phyloP scores from a whole-genome alignment of 1,140 invertebrate species.

The Muscidifurax raptorellus region DNA sequence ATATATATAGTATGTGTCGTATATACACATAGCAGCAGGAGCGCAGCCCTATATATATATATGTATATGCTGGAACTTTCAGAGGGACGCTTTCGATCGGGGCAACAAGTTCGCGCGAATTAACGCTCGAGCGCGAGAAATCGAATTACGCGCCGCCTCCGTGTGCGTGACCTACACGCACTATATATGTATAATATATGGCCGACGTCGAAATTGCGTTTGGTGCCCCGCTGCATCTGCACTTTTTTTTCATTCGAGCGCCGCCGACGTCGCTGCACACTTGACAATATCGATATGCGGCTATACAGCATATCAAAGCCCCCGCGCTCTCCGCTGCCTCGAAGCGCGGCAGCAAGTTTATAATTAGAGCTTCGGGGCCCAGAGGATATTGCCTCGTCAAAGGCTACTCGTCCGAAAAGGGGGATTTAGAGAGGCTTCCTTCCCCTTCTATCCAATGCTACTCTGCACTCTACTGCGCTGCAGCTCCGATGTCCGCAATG shows the following conservation, averaged over 20 bases:
- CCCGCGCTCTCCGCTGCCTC: not conserved
- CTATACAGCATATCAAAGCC: not conserved
- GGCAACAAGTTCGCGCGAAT: slow-evolving; percentile 15
- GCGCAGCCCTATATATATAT: too few relatives aligned
- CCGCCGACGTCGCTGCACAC: not conserved
- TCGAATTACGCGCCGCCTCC: not conserved
- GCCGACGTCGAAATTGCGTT: not conserved
- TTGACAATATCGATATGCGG: slow-evolving; percentile 31
- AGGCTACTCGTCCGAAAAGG: slow-evolving; percentile 45
- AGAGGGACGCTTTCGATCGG: not conserved
- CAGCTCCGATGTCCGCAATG: not conserved
- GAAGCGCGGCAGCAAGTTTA: slow-evolving; percentile 44
- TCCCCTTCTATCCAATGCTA: not conserved
- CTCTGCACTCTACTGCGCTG: too few relatives aligned
- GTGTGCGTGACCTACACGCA: not conserved
- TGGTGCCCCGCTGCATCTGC: not conserved
- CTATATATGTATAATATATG: not conserved
- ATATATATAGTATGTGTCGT: too few relatives aligned
- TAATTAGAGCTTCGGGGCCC: slow-evolving; percentile 49
- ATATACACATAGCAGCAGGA: too few relatives aligned
- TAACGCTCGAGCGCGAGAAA: slow-evolving; percentile 2
- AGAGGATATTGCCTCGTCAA: slow-evolving; percentile 49
- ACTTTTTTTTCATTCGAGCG: not conserved
- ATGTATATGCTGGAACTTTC: too few relatives aligned
- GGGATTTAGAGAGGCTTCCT: slow-evolving; percentile 46